Evolutionary conservation across 2,113 vertebrate species (phyloP), one percentile per base, ranked within the genome.

Genomic region (Cinclus mexicanus): DNA sequence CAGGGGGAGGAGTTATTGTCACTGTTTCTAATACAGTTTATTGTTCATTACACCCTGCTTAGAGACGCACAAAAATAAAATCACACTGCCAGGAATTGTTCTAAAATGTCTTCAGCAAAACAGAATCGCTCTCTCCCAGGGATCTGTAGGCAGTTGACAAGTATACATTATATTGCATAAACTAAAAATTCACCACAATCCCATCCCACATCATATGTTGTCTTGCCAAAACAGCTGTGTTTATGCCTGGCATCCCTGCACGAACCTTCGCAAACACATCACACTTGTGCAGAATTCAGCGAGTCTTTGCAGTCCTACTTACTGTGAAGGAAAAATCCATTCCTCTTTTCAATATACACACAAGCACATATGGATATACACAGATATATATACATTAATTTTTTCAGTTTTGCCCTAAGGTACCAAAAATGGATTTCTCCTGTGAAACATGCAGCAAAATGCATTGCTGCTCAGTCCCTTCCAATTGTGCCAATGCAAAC

Each of bases 11-110:
- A 95, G 97, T 90, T 68, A 95, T 65, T 92, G 80, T 71, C 89
- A 76, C 93, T 88, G 83, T 94, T 97, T 90, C 93, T 81, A 95
- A 83, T 83, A 85, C 95, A 83, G 85, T 72, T 87, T 83, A 96
- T 97, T 97, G 97, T 97, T 97, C 93, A 82, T 93, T 61, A 90
- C 52, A 78, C n/a, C 78, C 86, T 75, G 95, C 89, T 95, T 94
- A 94, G 88, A 95, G 91, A 90, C 14, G 0, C n/a, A 61, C 4
- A 11, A 87, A 94, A 93, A 84, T 56, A 84, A 72, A 84, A 88
- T 33, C 39, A 50, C 0, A 1, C 47, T 93, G 86, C 88, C 93
- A 93, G 86, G 76, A 82, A 96, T 78, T 88, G 88, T 89, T 92
- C 92, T 91, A 42, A 80, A 94, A 91, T 80, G 60, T 87, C 57